A percentile compares a stretch with the other conserved stretches of the same genome.
phyloP scores from a whole-genome alignment of 2,797 vertebrate species.

The Eulemur albifrons region DNA sequence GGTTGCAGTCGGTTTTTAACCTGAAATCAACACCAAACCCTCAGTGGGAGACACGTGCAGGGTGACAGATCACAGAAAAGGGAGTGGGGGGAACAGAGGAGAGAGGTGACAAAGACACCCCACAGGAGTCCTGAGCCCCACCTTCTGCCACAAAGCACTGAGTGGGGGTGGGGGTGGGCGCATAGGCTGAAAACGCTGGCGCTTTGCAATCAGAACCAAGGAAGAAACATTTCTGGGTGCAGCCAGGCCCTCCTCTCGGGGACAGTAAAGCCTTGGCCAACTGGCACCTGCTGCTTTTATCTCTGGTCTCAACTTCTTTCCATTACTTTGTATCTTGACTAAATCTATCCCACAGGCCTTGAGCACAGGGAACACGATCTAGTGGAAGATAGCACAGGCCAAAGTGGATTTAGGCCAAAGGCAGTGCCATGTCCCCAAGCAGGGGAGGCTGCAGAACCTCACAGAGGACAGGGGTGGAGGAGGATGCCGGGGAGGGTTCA shows the following conservation, averaged over 20 bases:
- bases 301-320: not conserved
- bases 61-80: not conserved
- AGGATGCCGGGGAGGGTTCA: not conserved
- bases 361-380: not conserved
- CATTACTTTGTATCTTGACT: not conserved
- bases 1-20: not conserved
- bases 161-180: not conserved
- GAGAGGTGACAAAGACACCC: not conserved
- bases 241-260: not conserved
- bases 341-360: not conserved
- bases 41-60: accelerated
- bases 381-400: not conserved
- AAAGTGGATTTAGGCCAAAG: not conserved
- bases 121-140: not conserved
- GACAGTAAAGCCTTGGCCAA: accelerated
- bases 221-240: not conserved
- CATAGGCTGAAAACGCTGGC: not conserved
- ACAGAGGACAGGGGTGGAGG: no score
- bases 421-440: not conserved
- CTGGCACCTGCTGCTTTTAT: not conserved
- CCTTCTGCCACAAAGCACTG: not conserved
- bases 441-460: not conserved
- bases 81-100: accelerated
- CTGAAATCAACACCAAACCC: not conserved
- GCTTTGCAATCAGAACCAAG: not conserved